These are phyloP conservation scores for Scolopax mira DNA, from an alignment of 2,113 vertebrate species.

Conservation along the genomic window DNA sequence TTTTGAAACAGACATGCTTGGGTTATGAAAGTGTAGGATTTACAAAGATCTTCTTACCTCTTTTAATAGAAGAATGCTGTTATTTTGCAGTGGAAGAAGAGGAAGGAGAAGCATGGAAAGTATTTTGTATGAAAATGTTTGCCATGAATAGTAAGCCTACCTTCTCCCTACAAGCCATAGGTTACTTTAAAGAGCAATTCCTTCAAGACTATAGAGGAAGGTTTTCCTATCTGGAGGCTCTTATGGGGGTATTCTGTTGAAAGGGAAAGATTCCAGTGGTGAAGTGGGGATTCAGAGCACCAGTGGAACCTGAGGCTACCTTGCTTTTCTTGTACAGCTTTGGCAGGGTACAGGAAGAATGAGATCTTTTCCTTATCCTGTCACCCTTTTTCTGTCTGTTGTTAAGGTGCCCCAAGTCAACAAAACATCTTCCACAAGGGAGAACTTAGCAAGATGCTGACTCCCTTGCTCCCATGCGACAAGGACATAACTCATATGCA, in stretches of 20 bases:
- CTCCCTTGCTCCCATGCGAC: not conserved
- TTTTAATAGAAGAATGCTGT: not conserved
- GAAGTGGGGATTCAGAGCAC: not conserved
- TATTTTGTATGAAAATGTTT: not conserved
- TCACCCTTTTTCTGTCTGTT: not conserved
- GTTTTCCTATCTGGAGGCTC: not conserved
- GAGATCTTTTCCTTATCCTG: not conserved
- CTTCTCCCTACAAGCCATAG: not conserved
- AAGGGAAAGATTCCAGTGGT: not conserved
- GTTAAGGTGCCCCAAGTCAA: not conserved
- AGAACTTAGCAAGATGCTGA: not conserved
- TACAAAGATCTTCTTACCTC: not conserved
- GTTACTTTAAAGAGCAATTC: not conserved
- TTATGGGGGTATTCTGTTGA: not conserved
- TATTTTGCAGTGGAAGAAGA: not conserved
- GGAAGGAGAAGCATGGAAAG: not conserved
- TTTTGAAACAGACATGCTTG: not conserved
- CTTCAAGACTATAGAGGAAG: not conserved
- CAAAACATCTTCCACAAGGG: not conserved
- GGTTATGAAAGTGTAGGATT: not conserved
- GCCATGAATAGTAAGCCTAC: not conserved
- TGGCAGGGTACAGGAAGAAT: not conserved
- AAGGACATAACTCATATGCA: not conserved
- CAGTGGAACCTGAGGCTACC: not conserved
- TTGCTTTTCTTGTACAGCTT: not conserved